These are phyloP conservation scores for Thymelicus sylvestris DNA, from an alignment of 2,888 invertebrate species.

Conservation along the genomic window DNA sequence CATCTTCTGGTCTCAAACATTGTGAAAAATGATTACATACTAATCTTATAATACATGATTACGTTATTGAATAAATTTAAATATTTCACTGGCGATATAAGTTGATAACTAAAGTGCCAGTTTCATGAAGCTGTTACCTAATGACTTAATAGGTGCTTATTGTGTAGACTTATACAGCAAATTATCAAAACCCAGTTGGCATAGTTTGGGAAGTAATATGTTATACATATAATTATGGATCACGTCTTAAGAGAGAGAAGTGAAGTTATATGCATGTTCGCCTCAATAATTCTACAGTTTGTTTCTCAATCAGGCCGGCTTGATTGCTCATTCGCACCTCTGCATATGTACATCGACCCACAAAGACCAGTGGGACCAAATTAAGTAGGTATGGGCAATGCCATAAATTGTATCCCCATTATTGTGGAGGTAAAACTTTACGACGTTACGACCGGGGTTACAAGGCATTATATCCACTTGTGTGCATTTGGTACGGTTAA, in stretches of 20 bases:
- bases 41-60: no score
- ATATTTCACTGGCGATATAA: no score
- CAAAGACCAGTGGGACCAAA: conserved; percentile 30
- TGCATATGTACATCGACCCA: conserved; percentile 14
- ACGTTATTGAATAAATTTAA: no score
- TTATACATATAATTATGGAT: no score
- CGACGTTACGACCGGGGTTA: conserved; percentile 29
- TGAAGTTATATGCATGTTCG: not conserved
- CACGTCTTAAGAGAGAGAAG: not conserved
- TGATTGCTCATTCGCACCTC: conserved; percentile 32
- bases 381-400: conserved; percentile 29
- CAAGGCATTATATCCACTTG: conserved; percentile 22
- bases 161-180: no score
- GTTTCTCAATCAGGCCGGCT: conserved; percentile 23
- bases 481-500: conserved; percentile 1
- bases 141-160: no score
- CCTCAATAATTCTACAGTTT: conserved; percentile 1
- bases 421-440: conserved; percentile 35
- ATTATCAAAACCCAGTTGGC: no score
- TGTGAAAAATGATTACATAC: no score
- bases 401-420: conserved; percentile 34
- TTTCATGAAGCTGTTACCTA: no score
- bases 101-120: no score
- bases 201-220: not conserved
- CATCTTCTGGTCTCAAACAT: no score